Evolutionary conservation across 2,797 vertebrate genomes (phyloP).

Genomic region (Tinamus major): DNA sequence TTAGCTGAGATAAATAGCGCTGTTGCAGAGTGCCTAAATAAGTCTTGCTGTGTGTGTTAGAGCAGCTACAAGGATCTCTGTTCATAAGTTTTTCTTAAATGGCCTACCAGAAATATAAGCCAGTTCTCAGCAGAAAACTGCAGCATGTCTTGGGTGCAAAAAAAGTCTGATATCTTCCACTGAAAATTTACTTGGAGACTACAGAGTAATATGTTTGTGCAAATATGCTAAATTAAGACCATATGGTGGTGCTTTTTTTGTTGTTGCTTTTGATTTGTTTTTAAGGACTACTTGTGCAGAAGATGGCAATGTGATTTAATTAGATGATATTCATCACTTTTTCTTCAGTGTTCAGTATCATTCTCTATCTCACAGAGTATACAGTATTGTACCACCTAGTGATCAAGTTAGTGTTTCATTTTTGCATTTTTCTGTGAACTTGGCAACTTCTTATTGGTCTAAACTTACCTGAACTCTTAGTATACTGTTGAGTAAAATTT

Average conservation of each 20-base stretch:
- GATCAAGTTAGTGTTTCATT: not conserved
- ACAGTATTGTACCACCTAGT: not conserved
- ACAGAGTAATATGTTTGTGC: not conserved
- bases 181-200: not conserved
- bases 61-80: not conserved
- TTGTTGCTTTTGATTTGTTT: not conserved
- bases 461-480: not conserved
- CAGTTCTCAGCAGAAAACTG: not conserved
- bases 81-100: not conserved
- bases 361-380: not conserved
- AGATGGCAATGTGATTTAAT: not conserved
- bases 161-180: slow-evolving; percentile 43
- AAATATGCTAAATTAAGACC: not conserved
- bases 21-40: not conserved
- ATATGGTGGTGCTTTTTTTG: not conserved
- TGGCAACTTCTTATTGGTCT: not conserved
- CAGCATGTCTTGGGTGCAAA: not conserved
- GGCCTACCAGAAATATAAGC: not conserved
- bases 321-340: not conserved
- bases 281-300: not conserved
- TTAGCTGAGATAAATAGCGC: not conserved
- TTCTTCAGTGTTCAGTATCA: not conserved
- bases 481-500: not conserved
- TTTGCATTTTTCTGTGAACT: not conserved
- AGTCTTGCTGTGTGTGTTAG: not conserved